A percentile compares a stretch with the other conserved stretches of the same genome.
These are phyloP conservation scores for Anorthoa munda DNA, from an alignment of 2,888 invertebrate genomes.

Conservation along the genomic window DNA sequence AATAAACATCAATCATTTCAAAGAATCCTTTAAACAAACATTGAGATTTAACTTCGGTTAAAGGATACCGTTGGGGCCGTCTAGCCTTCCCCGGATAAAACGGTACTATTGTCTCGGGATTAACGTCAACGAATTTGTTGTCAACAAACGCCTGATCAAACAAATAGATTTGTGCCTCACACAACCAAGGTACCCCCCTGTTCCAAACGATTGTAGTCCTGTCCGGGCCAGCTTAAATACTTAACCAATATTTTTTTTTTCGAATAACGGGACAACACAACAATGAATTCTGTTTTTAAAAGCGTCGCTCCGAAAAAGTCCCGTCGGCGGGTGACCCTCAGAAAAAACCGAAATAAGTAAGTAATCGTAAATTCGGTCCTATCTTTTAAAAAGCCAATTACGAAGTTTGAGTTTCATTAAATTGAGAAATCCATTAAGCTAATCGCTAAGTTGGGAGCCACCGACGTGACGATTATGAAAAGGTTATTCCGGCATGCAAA, in stretches of 20 bases:
- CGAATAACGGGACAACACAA: constrained; percentile 71
- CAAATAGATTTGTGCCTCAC: constrained; percentile 86
- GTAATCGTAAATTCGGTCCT: constrained; percentile 80
- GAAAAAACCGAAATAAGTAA: constrained; percentile 70
- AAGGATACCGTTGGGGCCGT: constrained; percentile 80
- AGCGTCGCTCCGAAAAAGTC: constrained; percentile 64
- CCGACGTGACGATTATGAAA: constrained; percentile 88
- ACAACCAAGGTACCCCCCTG: constrained; percentile 81
- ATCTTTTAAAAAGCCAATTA: constrained; percentile 87
- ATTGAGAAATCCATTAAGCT: constrained; percentile 89
- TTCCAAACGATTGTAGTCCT: constrained; percentile 80
- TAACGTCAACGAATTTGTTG: constrained; percentile 90
- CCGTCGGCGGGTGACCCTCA: constrained; percentile 34
- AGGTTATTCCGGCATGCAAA: constrained; percentile 87
- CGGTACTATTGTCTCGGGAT: constrained; percentile 88
- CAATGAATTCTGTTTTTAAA: constrained; percentile 69
- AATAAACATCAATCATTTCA: constrained; percentile 75
- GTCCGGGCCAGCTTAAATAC: constrained; percentile 80
- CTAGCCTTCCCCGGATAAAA: constrained; percentile 82
- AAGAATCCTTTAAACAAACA: constrained; percentile 84
- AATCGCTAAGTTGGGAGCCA: constrained; percentile 86
- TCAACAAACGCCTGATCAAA: constrained; percentile 90
- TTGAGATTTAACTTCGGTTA: constrained; percentile 80
- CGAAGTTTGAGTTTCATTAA: constrained; percentile 86
- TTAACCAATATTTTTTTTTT: constrained; percentile 73